Evolutionary conservation across 2,113 vertebrate genomes (phyloP).

Genomic region (Sclerurus mexicanus): DNA sequence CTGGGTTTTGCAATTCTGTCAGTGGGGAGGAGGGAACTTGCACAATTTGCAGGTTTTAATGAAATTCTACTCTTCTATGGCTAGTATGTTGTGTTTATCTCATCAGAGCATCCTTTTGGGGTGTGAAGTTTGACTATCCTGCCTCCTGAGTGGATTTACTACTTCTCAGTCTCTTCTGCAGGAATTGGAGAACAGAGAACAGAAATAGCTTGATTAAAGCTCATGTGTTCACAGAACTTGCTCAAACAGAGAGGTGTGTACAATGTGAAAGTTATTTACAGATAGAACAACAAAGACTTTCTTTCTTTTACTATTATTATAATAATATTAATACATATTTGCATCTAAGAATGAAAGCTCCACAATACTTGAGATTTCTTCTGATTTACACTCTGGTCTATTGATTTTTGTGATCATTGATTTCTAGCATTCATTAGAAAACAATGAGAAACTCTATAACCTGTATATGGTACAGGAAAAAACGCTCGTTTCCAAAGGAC

Average conservation of each 20-base stretch:
- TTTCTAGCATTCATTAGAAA: neutral
- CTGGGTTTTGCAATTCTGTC: neutral
- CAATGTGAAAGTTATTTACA: neutral
- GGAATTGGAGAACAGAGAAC: neutral
- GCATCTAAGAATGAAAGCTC: neutral
- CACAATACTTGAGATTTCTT: neutral
- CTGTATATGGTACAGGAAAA: neutral
- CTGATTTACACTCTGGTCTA: neutral
- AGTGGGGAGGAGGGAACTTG: neutral
- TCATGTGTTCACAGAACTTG: neutral
- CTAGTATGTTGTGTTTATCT: neutral
- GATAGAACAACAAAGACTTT: neutral
- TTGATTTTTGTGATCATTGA: neutral
- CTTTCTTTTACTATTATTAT: neutral
- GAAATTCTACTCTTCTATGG: neutral
- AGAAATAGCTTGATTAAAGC: neutral
- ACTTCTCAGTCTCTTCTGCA: neutral
- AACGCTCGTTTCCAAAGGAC: neutral
- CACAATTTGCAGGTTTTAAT: neutral
- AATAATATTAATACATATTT: neutral
- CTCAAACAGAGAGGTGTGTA: neutral
- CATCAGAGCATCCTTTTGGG: neutral
- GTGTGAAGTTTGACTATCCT: neutral
- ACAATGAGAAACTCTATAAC: neutral
- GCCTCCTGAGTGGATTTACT: neutral